Evolutionary conservation across 1,140 invertebrate genomes (phyloP), one percentile per base, ranked within the genome.

Genomic region (Aplysia californica): DNA sequence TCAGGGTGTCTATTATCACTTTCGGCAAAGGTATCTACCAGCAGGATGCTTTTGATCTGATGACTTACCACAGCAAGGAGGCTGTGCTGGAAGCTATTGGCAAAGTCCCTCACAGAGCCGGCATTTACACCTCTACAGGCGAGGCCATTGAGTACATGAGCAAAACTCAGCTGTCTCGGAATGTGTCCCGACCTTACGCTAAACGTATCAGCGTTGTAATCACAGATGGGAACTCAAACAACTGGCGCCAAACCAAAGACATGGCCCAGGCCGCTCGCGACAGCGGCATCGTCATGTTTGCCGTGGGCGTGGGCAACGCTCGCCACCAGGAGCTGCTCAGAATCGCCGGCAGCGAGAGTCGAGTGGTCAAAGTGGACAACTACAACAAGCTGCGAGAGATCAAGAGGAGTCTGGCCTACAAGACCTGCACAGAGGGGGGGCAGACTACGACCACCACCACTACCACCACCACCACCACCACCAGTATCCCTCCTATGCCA

Each of bases 221-320:
- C 41, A 80, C 79, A 0, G 79, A 80, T 69, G 79, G 79, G 6
- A 69, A 76, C 44, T 78, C 79, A 0, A 61, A 78, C 20, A n/a
- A n/a, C n/a, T n/a, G n/a, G n/a, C n/a, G n/a, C n/a, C n/a, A n/a
- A n/a, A n/a, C n/a, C n/a, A n/a, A n/a, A n/a, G n/a, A n/a, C n/a
- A n/a, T n/a, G n/a, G n/a, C n/a, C n/a, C n/a, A n/a, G n/a, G n/a
- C n/a, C n/a, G n/a, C n/a, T n/a, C n/a, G n/a, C n/a, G n/a, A n/a
- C n/a, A n/a, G n/a, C n/a, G 50, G 33, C 15, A 71, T 58, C 69
- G 31, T n/a, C n/a, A 33, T 66, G 4, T n/a, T 66, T 31, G 69
- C 69, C 23, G 50, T 71, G 4, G 55, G 69, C 6, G 41, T 71
- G 3, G 41, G 41, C 3, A 5, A 33, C 20, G 69, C 58, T 33